These are phyloP conservation scores for Cheirogaleus medius DNA, from an alignment of 2,113 vertebrate species.

Conservation along the genomic window DNA sequence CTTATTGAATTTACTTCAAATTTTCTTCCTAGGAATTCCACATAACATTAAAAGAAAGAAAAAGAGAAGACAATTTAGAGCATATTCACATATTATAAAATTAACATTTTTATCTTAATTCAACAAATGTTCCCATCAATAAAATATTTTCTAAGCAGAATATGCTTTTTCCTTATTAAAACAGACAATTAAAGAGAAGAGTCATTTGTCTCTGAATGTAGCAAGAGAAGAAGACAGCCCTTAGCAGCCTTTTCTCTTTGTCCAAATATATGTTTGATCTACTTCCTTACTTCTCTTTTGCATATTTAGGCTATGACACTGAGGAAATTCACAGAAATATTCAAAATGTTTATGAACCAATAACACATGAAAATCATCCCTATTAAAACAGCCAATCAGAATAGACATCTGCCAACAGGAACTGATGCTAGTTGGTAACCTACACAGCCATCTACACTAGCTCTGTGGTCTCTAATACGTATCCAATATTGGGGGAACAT, in stretches of 20 bases:
- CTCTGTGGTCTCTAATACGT: too few species aligned
- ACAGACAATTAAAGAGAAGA: neutral
- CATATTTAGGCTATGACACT: neutral
- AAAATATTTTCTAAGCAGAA: neutral
- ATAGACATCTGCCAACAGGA: neutral
- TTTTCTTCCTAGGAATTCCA: conserved; percentile 26
- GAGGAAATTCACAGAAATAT: neutral
- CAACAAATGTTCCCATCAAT: neutral
- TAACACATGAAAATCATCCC: neutral
- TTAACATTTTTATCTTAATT: neutral
- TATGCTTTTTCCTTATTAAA: neutral
- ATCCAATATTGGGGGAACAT: neutral
- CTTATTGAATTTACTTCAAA: neutral
- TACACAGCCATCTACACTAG: neutral
- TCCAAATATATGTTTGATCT: neutral
- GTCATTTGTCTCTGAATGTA: neutral
- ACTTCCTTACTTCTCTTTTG: neutral
- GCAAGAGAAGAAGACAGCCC: neutral
- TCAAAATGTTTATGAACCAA: neutral
- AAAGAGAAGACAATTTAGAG: neutral
- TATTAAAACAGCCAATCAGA: neutral
- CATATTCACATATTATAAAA: neutral
- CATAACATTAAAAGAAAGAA: neutral
- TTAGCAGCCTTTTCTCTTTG: neutral
- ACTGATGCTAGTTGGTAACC: neutral